phyloP scores from a whole-genome alignment of 2,113 vertebrate genomes.

The Atrichornis clamosus region DNA sequence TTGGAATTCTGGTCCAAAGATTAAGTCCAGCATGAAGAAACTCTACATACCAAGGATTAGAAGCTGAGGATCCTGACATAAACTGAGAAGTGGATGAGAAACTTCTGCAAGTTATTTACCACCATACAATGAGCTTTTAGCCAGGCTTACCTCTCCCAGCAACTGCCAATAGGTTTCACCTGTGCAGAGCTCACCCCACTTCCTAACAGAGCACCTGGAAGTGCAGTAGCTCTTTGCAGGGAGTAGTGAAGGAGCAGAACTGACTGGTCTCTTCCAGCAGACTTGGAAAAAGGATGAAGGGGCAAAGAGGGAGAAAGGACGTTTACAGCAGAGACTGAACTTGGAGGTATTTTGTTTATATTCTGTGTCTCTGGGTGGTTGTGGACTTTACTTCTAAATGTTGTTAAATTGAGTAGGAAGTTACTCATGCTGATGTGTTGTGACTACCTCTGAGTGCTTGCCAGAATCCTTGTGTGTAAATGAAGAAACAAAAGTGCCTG shows the following conservation, averaged over 20 bases:
- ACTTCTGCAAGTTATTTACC: neutral
- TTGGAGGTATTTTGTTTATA: neutral
- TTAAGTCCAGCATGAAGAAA: neutral
- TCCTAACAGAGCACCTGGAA: neutral
- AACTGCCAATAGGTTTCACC: neutral
- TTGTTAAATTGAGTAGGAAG: neutral
- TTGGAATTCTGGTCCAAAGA: neutral
- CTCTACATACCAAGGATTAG: neutral
- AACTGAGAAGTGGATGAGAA: neutral
- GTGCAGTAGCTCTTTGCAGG: neutral
- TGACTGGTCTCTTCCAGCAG: neutral
- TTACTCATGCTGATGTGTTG: neutral
- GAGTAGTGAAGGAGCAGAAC: neutral
- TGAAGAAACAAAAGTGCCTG: neutral
- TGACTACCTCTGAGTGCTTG: neutral
- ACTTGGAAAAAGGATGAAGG: neutral
- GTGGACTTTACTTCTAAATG: neutral
- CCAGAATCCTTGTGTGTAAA: neutral
- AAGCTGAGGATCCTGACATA: neutral
- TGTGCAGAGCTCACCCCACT: neutral
- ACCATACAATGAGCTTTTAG: fast-evolving
- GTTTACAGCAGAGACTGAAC: neutral
- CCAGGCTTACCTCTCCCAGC: neutral
- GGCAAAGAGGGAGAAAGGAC: neutral
- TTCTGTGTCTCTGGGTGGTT: neutral